phyloP scores from a whole-genome alignment of 1,140 invertebrate species.

The Laupala kohalensis region DNA sequence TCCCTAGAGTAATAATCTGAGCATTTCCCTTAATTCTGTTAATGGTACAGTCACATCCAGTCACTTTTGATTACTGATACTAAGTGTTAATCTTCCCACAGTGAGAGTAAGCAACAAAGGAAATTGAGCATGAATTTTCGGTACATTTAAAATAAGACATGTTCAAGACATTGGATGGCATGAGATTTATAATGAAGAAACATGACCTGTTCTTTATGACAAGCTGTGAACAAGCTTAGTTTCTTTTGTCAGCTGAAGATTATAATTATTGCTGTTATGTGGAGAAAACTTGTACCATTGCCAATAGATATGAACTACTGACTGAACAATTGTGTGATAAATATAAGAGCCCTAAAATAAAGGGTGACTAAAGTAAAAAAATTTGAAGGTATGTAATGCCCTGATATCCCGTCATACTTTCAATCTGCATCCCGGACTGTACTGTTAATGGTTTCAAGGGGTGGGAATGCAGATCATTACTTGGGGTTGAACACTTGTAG shows the following conservation, averaged over 20 bases:
- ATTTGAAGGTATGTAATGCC: neutral
- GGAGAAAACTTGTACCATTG: neutral
- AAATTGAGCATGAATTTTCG: neutral
- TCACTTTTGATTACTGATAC: neutral
- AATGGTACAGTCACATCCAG: neutral
- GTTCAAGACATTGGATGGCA: neutral
- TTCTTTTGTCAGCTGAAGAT: neutral
- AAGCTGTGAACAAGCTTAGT: neutral
- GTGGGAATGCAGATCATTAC: neutral
- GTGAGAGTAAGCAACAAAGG: neutral
- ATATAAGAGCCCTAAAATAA: neutral
- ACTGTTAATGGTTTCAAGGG: conserved; percentile 3
- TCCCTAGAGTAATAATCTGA: neutral
- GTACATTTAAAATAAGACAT: neutral
- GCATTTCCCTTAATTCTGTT: neutral
- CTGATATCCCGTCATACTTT: neutral
- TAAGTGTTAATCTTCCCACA: neutral
- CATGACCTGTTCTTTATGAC: neutral
- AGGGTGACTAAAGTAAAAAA: neutral
- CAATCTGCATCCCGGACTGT: neutral
- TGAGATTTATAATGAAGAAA: neutral
- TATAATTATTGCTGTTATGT: neutral
- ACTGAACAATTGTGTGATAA: neutral
- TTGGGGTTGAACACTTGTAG: neutral
- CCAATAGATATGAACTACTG: neutral